Evolutionary conservation across 1,140 invertebrate species (phyloP), one percentile per base, ranked within the genome.

Genomic region (Lepidurus packardi): DNA sequence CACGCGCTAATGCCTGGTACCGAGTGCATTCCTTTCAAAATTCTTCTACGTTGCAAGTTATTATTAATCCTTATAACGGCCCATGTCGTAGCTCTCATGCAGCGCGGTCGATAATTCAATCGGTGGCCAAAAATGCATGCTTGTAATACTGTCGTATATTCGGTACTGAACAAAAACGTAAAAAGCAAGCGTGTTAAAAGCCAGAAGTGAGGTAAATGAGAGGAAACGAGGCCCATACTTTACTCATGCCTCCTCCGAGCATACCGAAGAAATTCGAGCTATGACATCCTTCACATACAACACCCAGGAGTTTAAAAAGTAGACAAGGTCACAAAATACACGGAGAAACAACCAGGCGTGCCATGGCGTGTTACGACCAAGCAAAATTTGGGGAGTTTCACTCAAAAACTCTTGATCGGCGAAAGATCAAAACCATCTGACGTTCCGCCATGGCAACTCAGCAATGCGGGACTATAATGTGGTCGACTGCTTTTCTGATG

Each of bases 171-270:
- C 4, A 34, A 34, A 34, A 34, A 34, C 34, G 34, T 34, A 34
- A 34, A 34, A 34, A 34, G 34, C 34, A 34, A 34, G 34, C 34
- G 16, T 65, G 16, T 65, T 65, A 7, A 1, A 65, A 65, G 53
- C n/a, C 53, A 21, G 7, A 65, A 65, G 34, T 4, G 34, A 34
- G 3, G 34, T 34, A 34, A 34, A 34, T 34, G 53, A 65, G 53
- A 21, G 13, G 21, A 65, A 65, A 65, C 21, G n/a, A 65, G 21
- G 53, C 53, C 21, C 53, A 65, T 65, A 65, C 53, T 65, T 65
- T 65, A 65, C 53, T 65, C 53, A 65, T 65, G 53, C 53, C 53
- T 65, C 53, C 53, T 65, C 53, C 53, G 53, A 65, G 53, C 53
- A 65, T 65, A 65, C 53, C 53, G 53, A 65, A 65, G 53, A 65